Evolutionary conservation across 2,888 invertebrate species (phyloP).

Genomic region (Stenotaenia linearis): DNA sequence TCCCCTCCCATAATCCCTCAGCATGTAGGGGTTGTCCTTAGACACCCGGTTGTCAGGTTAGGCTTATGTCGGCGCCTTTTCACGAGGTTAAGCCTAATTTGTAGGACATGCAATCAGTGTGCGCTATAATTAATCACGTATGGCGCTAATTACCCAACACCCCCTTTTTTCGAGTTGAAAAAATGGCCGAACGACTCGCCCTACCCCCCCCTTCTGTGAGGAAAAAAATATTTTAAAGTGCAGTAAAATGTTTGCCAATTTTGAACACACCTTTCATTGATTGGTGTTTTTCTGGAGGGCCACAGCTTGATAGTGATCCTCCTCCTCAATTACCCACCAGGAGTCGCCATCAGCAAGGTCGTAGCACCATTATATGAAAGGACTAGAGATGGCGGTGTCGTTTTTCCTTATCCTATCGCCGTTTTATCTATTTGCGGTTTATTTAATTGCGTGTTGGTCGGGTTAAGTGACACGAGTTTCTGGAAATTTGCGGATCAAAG

Average conservation of each 20-base stretch:
- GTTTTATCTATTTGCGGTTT: slow-evolving; percentile 4
- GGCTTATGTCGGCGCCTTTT: slow-evolving; percentile 21
- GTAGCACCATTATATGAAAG: not conserved
- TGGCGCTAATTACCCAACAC: slow-evolving; percentile 21
- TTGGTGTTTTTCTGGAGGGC: slow-evolving; percentile 21
- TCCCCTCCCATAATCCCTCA: not conserved
- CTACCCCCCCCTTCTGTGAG: no score
- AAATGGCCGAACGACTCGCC: not conserved
- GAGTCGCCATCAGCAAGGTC: slow-evolving; percentile 22
- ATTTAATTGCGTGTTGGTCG: not conserved
- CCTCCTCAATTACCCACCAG: slow-evolving; percentile 26
- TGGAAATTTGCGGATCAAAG: not conserved
- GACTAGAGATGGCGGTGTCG: not conserved
- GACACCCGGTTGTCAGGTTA: slow-evolving; percentile 2
- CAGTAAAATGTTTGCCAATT: not conserved
- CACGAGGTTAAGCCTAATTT: slow-evolving; percentile 23
- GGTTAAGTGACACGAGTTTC: not conserved
- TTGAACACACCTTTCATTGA: slow-evolving; percentile 3
- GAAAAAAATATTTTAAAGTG: no score
- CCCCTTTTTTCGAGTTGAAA: not conserved
- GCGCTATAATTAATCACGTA: slow-evolving; percentile 17
- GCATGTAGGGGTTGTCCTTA: not conserved
- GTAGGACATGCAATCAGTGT: slow-evolving; percentile 19
- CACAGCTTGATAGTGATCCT: slow-evolving; percentile 13
- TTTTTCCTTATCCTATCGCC: not conserved